phyloP scores from a whole-genome alignment of 2,888 invertebrate species.

The Habrosyne pyritoides region DNA sequence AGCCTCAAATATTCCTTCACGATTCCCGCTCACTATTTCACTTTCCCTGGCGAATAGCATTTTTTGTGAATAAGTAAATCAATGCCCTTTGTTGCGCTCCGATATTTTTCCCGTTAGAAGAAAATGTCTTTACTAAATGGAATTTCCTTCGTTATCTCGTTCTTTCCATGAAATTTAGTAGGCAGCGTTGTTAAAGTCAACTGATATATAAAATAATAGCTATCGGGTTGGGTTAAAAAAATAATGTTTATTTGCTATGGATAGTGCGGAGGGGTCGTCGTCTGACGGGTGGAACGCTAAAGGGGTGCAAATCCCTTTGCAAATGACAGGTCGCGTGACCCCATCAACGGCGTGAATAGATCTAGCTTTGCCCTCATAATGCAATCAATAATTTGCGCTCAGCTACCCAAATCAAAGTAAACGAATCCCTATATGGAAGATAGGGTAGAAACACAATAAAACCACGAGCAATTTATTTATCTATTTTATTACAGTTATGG shows the following conservation, averaged over 20 bases:
- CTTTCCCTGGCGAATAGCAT: constrained; percentile 38
- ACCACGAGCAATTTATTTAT: background rate
- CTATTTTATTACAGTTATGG: too few species aligned
- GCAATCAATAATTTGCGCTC: constrained; percentile 47
- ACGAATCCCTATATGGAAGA: background rate
- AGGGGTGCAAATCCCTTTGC: constrained; percentile 67
- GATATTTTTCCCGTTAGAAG: constrained; percentile 39
- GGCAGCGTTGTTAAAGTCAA: constrained; percentile 25
- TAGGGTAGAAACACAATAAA: background rate
- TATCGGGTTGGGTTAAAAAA: constrained; percentile 35
- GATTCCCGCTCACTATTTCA: constrained; percentile 49
- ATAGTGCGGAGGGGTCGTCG: constrained; percentile 39
- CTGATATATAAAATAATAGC: constrained; percentile 24
- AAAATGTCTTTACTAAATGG: constrained; percentile 32
- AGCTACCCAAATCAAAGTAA: constrained; percentile 15
- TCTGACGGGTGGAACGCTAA: constrained; percentile 62
- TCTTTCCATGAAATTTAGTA: constrained; percentile 14
- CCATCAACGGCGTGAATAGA: constrained; percentile 38
- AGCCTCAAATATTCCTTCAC: constrained; percentile 52
- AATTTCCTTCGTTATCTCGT: constrained; percentile 34
- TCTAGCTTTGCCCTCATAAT: constrained; percentile 29
- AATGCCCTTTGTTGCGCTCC: constrained; percentile 43
- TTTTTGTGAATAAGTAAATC: constrained; percentile 49
- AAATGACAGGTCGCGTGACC: constrained; percentile 71
- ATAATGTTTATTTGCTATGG: constrained; percentile 48